phyloP scores from a whole-genome alignment of 2,797 vertebrate species.

The Pseudocheirus occidentalis region DNA sequence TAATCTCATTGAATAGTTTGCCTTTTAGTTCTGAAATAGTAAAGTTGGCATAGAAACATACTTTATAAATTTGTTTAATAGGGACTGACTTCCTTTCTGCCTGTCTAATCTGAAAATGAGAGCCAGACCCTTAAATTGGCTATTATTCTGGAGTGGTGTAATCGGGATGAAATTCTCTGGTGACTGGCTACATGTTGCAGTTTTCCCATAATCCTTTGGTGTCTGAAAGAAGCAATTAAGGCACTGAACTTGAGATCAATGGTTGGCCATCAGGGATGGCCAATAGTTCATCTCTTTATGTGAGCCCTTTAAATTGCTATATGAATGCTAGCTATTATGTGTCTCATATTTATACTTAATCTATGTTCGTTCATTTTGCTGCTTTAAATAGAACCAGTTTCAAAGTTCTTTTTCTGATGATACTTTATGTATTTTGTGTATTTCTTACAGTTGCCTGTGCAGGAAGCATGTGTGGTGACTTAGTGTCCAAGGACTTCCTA shows the following conservation, averaged over 20 bases:
- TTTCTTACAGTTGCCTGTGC: constrained; percentile 71
- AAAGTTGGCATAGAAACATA: constrained; percentile 20
- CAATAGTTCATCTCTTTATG: constrained; percentile 35
- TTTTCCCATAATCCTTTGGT: constrained; percentile 27
- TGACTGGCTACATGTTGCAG: constrained; percentile 9
- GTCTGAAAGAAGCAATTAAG: constrained; percentile 30
- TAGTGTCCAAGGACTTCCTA: constrained; percentile 65
- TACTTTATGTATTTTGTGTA: constrained; percentile 49
- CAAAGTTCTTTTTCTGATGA: constrained; percentile 52
- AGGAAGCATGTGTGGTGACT: constrained; percentile 44
- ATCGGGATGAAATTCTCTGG: constrained; percentile 12
- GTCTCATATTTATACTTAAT: background rate
- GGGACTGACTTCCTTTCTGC: background rate
- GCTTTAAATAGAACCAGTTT: constrained; percentile 52
- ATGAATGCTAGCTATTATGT: background rate
- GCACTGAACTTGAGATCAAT: constrained; percentile 28
- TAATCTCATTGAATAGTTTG: constrained; percentile 31
- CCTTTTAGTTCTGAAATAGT: constrained; percentile 18
- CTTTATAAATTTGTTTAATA: background rate
- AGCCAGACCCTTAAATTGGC: constrained; percentile 19
- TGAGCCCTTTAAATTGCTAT: background rate
- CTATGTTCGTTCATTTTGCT: constrained; percentile 47
- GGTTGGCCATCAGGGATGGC: constrained; percentile 17
- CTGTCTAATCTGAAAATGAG: background rate
- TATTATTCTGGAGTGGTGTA: constrained; percentile 15